Evolutionary conservation across 2,797 vertebrate genomes (phyloP), one percentile per base, ranked within the genome.

Genomic region (Cirrhinus molitorella): DNA sequence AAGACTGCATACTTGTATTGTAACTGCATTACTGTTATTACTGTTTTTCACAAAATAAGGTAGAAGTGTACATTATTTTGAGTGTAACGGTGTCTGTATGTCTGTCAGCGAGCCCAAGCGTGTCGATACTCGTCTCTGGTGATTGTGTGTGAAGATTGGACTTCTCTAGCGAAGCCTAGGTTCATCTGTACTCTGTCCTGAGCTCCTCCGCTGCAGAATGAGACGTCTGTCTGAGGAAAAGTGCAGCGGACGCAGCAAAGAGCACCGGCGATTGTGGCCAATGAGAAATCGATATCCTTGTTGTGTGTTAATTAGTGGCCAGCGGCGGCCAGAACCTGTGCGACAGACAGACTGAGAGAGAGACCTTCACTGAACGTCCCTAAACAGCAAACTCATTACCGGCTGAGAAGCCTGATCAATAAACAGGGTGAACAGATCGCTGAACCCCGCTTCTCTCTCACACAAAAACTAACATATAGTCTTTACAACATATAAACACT

Each of bases 251-350:
- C 76, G 25, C 77, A 80, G 76, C 77, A 40, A 87, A 88, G 81
- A 57, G 85, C 80, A 83, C 37, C 84, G 4, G 87, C 19, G 88
- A 86, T 86, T 88, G 86, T 87, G 73, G 57, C 8, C 25, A 91
- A 89, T 23, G 86, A 89, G 88, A 89, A 93, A 92, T 93, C 91
- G 1, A 92, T 92, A 70, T 72, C 70, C 67, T 75, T 85, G 88
- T 68, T 91, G 87, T 19, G 79, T 88, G 91, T 92, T 90, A 91
- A 94, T 93, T 90, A 91, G 89, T 85, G 65, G 1, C 81, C 51
- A 73, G 84, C 71, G 80, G 61, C 82, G 9, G 68, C 70, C 88
- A 61, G 83, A 75, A 37, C 14, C 49, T 81, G 81, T 76, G 63
- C 77, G 66, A 43, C 37, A 40, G 37, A 40, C 6, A 40, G 37